Conservation (phyloP, 2,113 vertebrate species). For the Paralichthys olivaceus region DNA sequence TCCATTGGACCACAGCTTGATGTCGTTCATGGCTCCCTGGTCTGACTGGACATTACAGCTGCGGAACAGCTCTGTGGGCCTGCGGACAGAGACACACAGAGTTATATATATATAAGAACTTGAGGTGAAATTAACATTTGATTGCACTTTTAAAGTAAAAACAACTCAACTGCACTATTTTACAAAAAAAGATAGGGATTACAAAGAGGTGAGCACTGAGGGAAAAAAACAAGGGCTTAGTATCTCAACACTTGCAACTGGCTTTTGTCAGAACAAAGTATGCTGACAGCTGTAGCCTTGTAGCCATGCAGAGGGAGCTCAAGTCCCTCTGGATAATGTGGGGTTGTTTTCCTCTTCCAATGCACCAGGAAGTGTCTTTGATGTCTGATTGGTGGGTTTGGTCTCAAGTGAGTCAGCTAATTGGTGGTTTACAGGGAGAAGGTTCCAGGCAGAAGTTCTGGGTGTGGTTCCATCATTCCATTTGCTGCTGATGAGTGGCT, state of each 20-base stretch:
- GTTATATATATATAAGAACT: no score
- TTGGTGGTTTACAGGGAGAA: conserved; percentile 44
- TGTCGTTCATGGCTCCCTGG: conserved; percentile 97
- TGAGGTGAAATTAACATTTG: neutral
- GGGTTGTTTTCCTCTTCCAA: conserved; percentile 30
- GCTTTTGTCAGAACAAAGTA: neutral
- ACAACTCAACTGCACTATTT: neutral
- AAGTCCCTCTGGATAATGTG: conserved; percentile 1
- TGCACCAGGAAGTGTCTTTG: conserved; percentile 53
- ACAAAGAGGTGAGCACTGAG: neutral
- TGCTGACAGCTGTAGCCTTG: neutral
- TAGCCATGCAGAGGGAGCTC: neutral
- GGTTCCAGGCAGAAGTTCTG: conserved; percentile 39
- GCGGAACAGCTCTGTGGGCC: conserved; percentile 97
- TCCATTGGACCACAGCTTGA: conserved; percentile 98
- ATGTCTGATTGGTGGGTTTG: conserved; percentile 56
- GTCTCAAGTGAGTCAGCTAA: conserved; percentile 57
- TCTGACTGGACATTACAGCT: conserved; percentile 97
- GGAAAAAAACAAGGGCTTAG: neutral
- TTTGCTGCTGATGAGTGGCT: conserved; percentile 31
- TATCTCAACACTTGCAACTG: neutral
- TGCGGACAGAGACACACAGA: conserved; percentile 61
- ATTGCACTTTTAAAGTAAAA: neutral
- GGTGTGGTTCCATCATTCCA: conserved; percentile 46
- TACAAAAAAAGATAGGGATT: no score